Evolutionary conservation across 2,888 invertebrate genomes (phyloP).

Genomic region (Pristionchus entomophagus): DNA sequence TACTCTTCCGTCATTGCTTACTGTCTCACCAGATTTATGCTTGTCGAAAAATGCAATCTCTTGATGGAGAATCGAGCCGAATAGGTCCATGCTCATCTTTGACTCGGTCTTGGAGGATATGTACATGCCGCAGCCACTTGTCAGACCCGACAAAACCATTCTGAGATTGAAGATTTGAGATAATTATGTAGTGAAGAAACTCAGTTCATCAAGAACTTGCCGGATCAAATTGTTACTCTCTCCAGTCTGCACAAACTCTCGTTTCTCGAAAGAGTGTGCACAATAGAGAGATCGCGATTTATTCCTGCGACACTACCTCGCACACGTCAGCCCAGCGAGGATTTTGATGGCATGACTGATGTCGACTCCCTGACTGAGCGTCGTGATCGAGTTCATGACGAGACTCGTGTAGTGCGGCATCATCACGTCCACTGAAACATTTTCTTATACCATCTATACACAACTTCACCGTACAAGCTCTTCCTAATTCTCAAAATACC

Average conservation of each 20-base stretch:
- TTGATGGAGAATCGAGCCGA: conserved; percentile 75
- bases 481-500: no score
- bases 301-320: not conserved
- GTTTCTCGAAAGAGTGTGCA: not conserved
- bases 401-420: conserved; percentile 10
- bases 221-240: not conserved
- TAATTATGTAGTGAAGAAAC: no score
- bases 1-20: no score
- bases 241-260: not conserved
- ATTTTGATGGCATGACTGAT: not conserved
- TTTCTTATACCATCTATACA: not conserved
- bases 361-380: not conserved
- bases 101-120: conserved; percentile 69
- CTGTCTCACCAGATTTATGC: conserved; percentile 78
- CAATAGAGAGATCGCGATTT: not conserved
- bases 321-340: not conserved
- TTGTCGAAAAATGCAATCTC: conserved; percentile 77
- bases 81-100: conserved; percentile 73
- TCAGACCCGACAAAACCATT: conserved; percentile 69
- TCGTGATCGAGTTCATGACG: not conserved
- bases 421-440: not conserved
- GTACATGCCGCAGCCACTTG: conserved; percentile 71
- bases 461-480: no score
- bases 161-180: no score
- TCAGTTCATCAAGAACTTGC: conserved; percentile 55